Percentiles rank a stretch among this genome's conserved stretches.
phyloP scores from a whole-genome alignment of 2,888 invertebrate genomes.

The Nomada hirtipes region DNA sequence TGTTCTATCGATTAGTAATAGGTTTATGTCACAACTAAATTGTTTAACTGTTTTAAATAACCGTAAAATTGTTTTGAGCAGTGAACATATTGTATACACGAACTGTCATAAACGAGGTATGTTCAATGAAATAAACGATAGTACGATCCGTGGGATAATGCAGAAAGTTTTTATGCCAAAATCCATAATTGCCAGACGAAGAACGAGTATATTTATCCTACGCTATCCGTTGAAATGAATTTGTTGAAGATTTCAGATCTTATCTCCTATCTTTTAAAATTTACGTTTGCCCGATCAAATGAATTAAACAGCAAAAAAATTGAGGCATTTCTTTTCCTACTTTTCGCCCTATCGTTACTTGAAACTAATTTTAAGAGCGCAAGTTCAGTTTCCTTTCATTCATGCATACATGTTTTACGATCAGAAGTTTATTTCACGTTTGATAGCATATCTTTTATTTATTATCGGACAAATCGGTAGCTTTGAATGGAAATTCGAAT shows the following conservation, averaged over 20 bases:
- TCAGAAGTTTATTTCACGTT: background rate
- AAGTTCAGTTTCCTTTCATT: constrained; percentile 1
- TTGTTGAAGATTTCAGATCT: constrained; percentile 3
- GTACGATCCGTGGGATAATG: constrained; percentile 28
- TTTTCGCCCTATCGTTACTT: background rate
- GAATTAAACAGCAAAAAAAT: background rate
- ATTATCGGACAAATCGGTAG: background rate
- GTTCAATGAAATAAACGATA: constrained; percentile 1
- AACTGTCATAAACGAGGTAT: background rate
- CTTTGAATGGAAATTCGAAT: background rate
- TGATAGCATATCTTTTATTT: background rate
- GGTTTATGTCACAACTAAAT: background rate
- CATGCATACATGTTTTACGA: background rate
- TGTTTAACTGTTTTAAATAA: background rate
- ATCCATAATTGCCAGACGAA: constrained; percentile 10
- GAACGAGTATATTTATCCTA: background rate
- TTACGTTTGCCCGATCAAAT: constrained; percentile 1
- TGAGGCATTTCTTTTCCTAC: constrained; percentile 9
- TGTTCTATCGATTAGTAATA: no score
- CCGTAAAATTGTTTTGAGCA: background rate
- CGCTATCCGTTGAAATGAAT: constrained; percentile 40
- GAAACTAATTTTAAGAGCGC: background rate
- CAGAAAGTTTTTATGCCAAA: constrained; percentile 5
- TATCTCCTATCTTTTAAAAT: background rate
- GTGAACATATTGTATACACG: constrained; percentile 1